Evolutionary conservation across 2,797 vertebrate species (phyloP).

Genomic region (Muscicapa striata): DNA sequence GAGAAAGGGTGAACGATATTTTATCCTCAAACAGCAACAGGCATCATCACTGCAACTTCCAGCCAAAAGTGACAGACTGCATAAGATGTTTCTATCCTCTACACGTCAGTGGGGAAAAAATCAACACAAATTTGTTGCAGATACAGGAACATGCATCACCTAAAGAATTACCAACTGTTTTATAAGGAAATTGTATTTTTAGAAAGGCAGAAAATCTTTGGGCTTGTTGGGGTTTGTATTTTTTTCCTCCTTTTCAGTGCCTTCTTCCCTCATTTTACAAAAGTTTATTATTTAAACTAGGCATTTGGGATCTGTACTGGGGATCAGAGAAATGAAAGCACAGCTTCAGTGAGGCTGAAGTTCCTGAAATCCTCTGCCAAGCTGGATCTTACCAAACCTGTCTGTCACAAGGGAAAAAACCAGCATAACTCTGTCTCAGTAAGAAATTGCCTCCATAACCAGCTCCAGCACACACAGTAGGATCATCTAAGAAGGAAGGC

Average conservation of each 20-base stretch:
- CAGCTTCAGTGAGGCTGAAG: not conserved
- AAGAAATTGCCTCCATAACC: not conserved
- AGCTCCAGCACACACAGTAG: not conserved
- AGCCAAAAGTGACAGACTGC: not conserved
- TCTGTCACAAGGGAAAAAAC: not conserved
- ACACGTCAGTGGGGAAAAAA: not conserved
- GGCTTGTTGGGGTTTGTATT: rapidly evolving
- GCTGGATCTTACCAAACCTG: not conserved
- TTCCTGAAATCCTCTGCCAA: not conserved
- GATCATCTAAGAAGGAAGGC: not conserved
- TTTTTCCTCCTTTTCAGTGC: not conserved
- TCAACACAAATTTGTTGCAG: not conserved
- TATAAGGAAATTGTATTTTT: not conserved
- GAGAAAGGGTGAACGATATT: not conserved
- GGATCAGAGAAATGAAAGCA: not conserved
- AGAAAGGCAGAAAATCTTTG: not conserved
- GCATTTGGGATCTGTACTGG: not conserved
- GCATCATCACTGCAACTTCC: not conserved
- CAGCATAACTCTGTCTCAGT: not conserved
- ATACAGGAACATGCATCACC: not conserved
- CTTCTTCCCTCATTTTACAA: not conserved
- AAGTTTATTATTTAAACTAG: not conserved
- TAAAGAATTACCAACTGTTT: not conserved
- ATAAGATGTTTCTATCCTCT: not conserved
- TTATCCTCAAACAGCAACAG: not conserved